Conservation (phyloP, 2,888 invertebrate species). For the Patella caerulea region DNA sequence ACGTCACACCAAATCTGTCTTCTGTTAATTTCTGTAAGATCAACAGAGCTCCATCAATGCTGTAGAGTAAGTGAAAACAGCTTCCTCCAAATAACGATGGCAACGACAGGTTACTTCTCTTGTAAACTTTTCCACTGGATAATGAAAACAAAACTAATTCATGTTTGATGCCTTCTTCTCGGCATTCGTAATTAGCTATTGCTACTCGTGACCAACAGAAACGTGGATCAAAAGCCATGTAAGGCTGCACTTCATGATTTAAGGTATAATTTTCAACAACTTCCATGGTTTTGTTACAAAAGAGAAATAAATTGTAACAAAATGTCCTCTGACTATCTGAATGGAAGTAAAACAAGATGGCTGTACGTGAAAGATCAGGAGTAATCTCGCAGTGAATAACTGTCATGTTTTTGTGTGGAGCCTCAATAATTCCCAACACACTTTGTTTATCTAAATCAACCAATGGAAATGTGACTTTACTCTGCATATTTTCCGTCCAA, state of each 20-base stretch:
- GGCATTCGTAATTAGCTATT: slow-evolving; percentile 36
- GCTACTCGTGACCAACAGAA: slow-evolving; percentile 37
- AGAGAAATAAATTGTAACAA: slow-evolving; percentile 40
- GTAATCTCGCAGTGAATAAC: slow-evolving; percentile 41
- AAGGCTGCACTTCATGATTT: slow-evolving; percentile 43
- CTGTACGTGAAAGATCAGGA: slow-evolving; percentile 35
- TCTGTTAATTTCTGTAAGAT: slow-evolving; percentile 44
- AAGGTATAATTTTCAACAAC: slow-evolving; percentile 29
- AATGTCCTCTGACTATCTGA: slow-evolving; percentile 24
- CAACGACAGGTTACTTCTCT: slow-evolving; percentile 36
- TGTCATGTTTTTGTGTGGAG: slow-evolving; percentile 38
- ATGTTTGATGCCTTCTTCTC: slow-evolving; percentile 27
- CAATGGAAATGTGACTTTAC: slow-evolving; percentile 32
- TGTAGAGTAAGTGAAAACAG: slow-evolving; percentile 39
- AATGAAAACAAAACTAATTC: slow-evolving; percentile 37
- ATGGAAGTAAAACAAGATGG: slow-evolving; percentile 37
- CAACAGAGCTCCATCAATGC: slow-evolving; percentile 36
- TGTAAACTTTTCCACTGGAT: slow-evolving; percentile 20
- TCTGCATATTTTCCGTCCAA: slow-evolving; percentile 27
- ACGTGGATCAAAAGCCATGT: slow-evolving; percentile 43
- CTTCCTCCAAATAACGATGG: slow-evolving; percentile 38
- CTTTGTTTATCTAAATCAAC: slow-evolving; percentile 22
- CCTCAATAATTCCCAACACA: slow-evolving; percentile 26
- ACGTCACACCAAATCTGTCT: slow-evolving; percentile 37
- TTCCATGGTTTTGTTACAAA: slow-evolving; percentile 31